These are phyloP conservation scores for Zaprionus ghesquierei DNA, from an alignment of 1,140 invertebrate genomes.

Conservation along the genomic window DNA sequence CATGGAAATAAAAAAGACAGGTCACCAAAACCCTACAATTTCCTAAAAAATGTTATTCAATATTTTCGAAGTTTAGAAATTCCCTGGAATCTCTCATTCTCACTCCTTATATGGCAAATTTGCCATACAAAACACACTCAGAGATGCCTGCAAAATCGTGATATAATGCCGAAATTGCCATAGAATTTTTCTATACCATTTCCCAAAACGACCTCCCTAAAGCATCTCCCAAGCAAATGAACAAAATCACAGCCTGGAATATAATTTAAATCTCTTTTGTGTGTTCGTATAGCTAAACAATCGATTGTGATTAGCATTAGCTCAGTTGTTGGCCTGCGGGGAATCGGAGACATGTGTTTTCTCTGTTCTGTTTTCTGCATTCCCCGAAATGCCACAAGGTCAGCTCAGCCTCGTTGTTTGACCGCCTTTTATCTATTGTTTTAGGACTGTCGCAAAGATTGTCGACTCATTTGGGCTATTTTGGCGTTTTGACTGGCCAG, in stretches of 20 bases:
- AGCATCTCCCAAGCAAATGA: background rate
- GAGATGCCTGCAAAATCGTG: background rate
- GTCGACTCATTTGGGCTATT: slow-evolving; percentile 14
- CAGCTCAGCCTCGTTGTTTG: background rate
- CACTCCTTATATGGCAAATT: background rate
- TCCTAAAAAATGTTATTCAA: no score
- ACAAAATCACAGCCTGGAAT: background rate
- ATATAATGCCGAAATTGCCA: background rate
- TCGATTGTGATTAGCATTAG: slow-evolving; percentile 1
- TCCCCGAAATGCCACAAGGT: slow-evolving; percentile 23
- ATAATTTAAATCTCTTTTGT: slow-evolving; percentile 3
- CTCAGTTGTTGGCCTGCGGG: background rate
- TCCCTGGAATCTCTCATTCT: background rate
- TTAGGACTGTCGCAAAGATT: slow-evolving; percentile 1
- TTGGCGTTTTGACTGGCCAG: slow-evolving; percentile 16
- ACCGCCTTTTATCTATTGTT: slow-evolving; percentile 28
- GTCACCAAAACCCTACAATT: no score
- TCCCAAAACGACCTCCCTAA: background rate
- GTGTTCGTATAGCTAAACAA: background rate
- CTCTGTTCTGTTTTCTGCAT: slow-evolving; percentile 5
- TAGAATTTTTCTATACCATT: background rate
- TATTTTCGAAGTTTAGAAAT: background rate
- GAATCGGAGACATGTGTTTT: slow-evolving; percentile 15
- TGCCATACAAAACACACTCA: background rate
- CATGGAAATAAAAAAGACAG: no score